Evolutionary conservation across 2,797 vertebrate species (phyloP).

Genomic region (Hypotaenidia okinawae): DNA sequence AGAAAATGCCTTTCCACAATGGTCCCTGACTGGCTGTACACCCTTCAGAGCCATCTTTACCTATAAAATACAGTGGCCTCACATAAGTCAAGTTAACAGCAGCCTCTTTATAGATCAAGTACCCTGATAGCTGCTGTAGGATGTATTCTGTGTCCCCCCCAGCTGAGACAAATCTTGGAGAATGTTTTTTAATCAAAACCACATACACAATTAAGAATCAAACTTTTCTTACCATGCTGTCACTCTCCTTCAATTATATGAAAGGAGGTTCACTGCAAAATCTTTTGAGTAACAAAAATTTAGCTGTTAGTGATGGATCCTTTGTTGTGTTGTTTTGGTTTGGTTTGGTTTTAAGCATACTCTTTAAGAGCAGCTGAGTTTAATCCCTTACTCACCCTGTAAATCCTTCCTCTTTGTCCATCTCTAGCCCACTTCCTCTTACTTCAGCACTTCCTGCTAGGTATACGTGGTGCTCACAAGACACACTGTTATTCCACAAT

Average conservation of each 20-base stretch:
- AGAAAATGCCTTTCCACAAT: background rate
- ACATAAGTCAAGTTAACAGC: background rate
- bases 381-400: background rate
- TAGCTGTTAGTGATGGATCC: background rate
- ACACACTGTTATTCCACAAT: conserved; percentile 40
- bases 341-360: background rate
- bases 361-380: conserved; percentile 1
- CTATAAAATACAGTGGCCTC: background rate
- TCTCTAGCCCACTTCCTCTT: conserved; percentile 27
- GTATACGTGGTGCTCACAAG: conserved; percentile 1
- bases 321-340: background rate
- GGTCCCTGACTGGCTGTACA: background rate
- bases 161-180: background rate
- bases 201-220: background rate
- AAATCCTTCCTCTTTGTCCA: background rate
- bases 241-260: background rate
- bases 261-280: background rate
- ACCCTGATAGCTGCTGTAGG: background rate
- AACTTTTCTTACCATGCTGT: background rate
- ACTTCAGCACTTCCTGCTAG: conserved; percentile 30
- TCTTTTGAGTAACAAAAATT: background rate
- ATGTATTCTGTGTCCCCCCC: background rate
- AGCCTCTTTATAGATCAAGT: background rate
- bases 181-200: background rate
- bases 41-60: background rate